These are phyloP conservation scores for Drosophila tani DNA, from an alignment of 1,140 invertebrate genomes.

Conservation along the genomic window DNA sequence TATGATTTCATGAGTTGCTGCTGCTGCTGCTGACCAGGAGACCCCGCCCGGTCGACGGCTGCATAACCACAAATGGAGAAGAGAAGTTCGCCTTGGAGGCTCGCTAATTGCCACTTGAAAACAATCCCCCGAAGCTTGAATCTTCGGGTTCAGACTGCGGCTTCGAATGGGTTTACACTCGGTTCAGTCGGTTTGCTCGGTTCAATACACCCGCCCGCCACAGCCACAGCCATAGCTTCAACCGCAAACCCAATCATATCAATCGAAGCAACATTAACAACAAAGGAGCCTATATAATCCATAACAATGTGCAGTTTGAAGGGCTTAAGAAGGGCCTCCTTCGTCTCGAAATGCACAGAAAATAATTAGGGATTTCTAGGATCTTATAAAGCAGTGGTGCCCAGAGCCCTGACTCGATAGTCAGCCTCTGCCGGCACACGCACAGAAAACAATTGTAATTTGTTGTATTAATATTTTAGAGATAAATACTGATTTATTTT, in stretches of 20 bases:
- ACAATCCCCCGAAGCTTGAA: conserved; percentile 31
- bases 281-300: conserved; percentile 50
- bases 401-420: too few species aligned
- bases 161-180: conserved; percentile 13
- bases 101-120: conserved; percentile 70
- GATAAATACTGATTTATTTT: neutral
- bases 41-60: neutral
- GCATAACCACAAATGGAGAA: conserved; percentile 35
- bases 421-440: too few species aligned
- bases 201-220: conserved; percentile 54
- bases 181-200: conserved; percentile 22
- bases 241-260: conserved; percentile 47
- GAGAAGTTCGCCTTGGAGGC: conserved; percentile 19
- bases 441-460: too few species aligned
- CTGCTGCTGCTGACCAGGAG: conserved; percentile 22
- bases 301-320: conserved; percentile 52
- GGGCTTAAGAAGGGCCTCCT: conserved; percentile 16
- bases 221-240: conserved; percentile 12
- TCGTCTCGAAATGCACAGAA: neutral
- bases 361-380: neutral
- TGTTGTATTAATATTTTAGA: too few species aligned
- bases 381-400: neutral
- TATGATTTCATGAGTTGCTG: conserved; percentile 48
- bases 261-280: conserved; percentile 43
- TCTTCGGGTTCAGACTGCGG: conserved; percentile 5